Evolutionary conservation across 2,113 vertebrate species (phyloP).

Genomic region (Cisticola juncidis): DNA sequence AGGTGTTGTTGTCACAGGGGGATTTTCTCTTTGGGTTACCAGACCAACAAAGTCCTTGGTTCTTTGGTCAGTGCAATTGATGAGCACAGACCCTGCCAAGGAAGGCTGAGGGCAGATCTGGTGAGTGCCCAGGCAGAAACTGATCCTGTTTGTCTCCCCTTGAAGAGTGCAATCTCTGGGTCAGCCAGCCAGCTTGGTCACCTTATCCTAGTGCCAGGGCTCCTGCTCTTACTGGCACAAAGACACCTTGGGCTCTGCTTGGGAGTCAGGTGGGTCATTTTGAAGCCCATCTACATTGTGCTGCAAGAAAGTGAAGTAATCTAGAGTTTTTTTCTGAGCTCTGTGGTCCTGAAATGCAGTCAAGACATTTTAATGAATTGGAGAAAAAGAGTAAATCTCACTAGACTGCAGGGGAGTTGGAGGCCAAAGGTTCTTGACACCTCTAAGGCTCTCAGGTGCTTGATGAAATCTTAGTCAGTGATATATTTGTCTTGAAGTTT

Average conservation of each 20-base stretch:
- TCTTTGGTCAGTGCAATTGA: neutral
- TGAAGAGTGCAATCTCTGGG: neutral
- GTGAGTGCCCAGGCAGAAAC: neutral
- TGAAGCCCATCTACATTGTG: neutral
- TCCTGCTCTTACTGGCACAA: neutral
- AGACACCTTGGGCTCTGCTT: neutral
- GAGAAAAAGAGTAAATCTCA: neutral
- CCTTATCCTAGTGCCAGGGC: neutral
- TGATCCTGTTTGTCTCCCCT: neutral
- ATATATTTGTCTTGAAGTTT: neutral
- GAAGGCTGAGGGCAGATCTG: neutral
- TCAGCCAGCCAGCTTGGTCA: neutral
- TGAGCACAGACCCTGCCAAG: neutral
- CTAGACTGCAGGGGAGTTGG: neutral
- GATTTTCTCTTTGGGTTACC: neutral
- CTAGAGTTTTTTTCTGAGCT: neutral
- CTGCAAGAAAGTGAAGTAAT: neutral
- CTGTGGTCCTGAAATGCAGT: neutral
- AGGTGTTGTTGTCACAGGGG: neutral
- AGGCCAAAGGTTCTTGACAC: neutral
- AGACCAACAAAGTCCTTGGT: neutral
- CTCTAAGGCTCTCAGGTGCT: neutral
- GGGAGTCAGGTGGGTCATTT: rapidly evolving
- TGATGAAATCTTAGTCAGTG: neutral
- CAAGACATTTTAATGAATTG: neutral